These are phyloP conservation scores for Himalopsyche tibetana DNA, from an alignment of 2,888 invertebrate genomes.

Conservation along the genomic window DNA sequence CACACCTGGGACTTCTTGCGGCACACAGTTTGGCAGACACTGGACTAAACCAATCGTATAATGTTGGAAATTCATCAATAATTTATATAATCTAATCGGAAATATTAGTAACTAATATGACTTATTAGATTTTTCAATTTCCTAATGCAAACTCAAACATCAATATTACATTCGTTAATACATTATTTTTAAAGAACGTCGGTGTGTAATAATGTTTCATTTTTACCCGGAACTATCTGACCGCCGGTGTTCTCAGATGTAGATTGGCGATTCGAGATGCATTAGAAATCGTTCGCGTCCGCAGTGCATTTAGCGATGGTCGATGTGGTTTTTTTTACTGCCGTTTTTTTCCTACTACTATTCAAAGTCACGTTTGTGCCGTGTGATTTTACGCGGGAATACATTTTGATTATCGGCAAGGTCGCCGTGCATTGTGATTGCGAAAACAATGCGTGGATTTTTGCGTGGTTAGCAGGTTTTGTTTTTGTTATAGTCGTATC, in stretches of 20 bases:
- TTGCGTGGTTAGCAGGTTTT: not conserved
- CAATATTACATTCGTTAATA: too few relatives aligned
- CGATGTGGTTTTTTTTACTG: constrained; percentile 39
- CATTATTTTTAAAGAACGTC: too few relatives aligned
- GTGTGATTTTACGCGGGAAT: not conserved
- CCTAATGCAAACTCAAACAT: too few relatives aligned
- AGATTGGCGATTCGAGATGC: constrained; percentile 11
- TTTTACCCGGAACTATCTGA: constrained; percentile 26
- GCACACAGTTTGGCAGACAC: too few relatives aligned
- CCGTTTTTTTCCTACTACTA: not conserved
- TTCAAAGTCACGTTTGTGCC: constrained; percentile 33
- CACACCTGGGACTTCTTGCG: too few relatives aligned
- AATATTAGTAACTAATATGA: too few relatives aligned
- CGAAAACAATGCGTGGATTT: not conserved
- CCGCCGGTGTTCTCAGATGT: not conserved
- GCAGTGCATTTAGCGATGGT: constrained; percentile 45
- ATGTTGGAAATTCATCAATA: too few relatives aligned
- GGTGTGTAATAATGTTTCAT: not conserved
- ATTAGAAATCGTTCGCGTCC: constrained; percentile 28
- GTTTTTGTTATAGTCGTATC: not conserved
- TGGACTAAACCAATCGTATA: too few relatives aligned
- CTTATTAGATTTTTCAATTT: too few relatives aligned
- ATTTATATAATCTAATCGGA: too few relatives aligned
- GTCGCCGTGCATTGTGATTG: not conserved
- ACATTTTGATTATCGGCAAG: constrained; percentile 2